Evolutionary conservation across 2,113 vertebrate species (phyloP), one percentile per base, ranked within the genome.

Genomic region (Odobenus rosmarus): DNA sequence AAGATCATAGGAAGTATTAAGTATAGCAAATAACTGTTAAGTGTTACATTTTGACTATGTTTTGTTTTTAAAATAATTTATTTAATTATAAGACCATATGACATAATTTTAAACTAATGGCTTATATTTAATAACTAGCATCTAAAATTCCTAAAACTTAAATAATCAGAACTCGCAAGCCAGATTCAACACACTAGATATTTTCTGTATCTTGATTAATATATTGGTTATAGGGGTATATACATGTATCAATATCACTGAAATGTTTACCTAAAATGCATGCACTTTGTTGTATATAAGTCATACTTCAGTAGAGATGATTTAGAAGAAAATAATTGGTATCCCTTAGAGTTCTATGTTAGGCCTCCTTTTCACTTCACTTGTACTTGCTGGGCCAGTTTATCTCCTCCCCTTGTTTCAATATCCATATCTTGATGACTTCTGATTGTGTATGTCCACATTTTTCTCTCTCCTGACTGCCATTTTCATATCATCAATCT

Each of bases 61-160:
- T 93, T 83, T 76, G 13, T 53, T 93, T 74, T 88, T 93, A 71
- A 88, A 59, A 62, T 49, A 76, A 67, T 93, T 91, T 76, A 14
- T 53, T 90, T 71, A 69, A 77, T 59, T 93, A 2, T 88, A 88
- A 90, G n/a, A 91, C 64, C 76, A 88, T 53, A 72, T 59, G 31
- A 64, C 46, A 46, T 69, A 51, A 85, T 69, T 81, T 91, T 76
- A 61, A 84, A 85, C 6, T 61, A 88, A 80, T 62, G 26, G 7
- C 39, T 93, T 93, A 0, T 87, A 33, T 42, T 88, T 84, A 67
- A 90, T 55, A 93, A 82, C 23, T 39, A 89, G 49, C 72, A 85
- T 24, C 26, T 4, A 80, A 55, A 71, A 49, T 42, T 85, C 31
- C 90, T 92, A n/a, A 81, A 74, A 85, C 88, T 57, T 77, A 91